Conservation (phyloP, 2,113 vertebrate genomes). For the Campylomormyrus tamandua region DNA sequence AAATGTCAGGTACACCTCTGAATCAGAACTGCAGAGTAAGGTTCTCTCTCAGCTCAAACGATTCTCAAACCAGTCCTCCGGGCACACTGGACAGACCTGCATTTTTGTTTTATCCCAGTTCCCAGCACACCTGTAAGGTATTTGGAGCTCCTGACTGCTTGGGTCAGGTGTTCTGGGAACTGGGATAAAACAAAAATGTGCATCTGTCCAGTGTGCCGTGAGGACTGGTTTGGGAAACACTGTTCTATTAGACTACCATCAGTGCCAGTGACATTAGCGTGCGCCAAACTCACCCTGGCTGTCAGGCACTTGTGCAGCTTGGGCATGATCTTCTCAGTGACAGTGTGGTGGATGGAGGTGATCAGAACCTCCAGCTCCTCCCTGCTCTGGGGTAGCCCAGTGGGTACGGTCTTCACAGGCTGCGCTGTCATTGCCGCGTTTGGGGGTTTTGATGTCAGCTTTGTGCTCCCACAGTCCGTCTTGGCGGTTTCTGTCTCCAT, state of each 20-base stretch:
- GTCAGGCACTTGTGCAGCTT: slow-evolving; percentile 82
- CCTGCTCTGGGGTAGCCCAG: slow-evolving; percentile 70
- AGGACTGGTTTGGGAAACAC: neutral
- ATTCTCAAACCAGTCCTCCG: too few species aligned
- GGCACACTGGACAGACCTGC: too few species aligned
- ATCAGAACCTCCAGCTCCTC: slow-evolving; percentile 74
- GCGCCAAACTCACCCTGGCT: slow-evolving; percentile 69
- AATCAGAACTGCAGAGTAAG: neutral
- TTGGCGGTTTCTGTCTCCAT: slow-evolving; percentile 20
- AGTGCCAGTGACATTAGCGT: neutral
- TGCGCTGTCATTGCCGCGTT: slow-evolving; percentile 14
- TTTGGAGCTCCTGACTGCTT: neutral
- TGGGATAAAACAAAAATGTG: neutral
- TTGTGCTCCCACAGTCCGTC: neutral
- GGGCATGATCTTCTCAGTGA: slow-evolving; percentile 75
- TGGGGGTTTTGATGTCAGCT: neutral
- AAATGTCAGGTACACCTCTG: neutral
- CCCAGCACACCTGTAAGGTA: too few species aligned
- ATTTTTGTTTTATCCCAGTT: too few species aligned
- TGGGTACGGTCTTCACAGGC: slow-evolving; percentile 35
- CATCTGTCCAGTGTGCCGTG: neutral
- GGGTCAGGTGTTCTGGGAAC: neutral
- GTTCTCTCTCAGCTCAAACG: neutral
- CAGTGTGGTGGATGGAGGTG: slow-evolving; percentile 68
- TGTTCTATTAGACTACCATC: neutral